Conservation (phyloP, 2,797 vertebrate genomes). For the Adelosebastes latens region DNA sequence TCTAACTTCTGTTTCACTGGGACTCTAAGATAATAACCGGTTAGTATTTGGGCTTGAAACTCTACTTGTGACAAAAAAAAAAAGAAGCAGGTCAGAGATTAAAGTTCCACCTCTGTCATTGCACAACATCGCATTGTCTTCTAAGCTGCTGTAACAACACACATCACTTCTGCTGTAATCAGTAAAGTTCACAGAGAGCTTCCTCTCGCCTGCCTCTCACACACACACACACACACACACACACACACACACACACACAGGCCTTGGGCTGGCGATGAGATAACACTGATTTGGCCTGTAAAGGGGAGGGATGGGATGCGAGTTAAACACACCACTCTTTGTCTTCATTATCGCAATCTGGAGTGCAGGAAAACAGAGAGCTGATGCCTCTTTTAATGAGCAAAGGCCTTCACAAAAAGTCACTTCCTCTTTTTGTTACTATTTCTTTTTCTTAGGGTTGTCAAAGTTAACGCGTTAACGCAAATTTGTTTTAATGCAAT, state of each 20-base stretch:
- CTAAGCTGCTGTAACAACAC: slow-evolving; percentile 52
- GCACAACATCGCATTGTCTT: slow-evolving; percentile 45
- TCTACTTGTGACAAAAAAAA: background rate
- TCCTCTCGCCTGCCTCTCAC: slow-evolving; percentile 51
- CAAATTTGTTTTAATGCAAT: no score
- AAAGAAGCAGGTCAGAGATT: background rate
- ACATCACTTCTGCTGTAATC: slow-evolving; percentile 63
- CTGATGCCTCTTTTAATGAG: slow-evolving; percentile 19
- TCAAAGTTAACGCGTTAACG: no score
- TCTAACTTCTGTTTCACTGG: no score
- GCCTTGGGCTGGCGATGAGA: slow-evolving; percentile 26
- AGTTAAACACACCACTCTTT: slow-evolving; percentile 43
- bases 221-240: slow-evolving; percentile 39
- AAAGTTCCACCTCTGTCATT: slow-evolving; percentile 34
- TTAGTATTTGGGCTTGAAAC: background rate
- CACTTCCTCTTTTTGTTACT: background rate
- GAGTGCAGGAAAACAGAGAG: background rate
- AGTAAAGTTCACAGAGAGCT: slow-evolving; percentile 60
- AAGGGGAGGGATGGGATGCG: background rate
- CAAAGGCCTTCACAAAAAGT: background rate
- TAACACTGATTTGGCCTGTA: slow-evolving; percentile 25
- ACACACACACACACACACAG: slow-evolving; percentile 19
- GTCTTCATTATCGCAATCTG: slow-evolving; percentile 49
- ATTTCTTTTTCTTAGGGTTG: background rate
- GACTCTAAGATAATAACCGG: background rate